Evolutionary conservation across 2,797 vertebrate genomes (phyloP), one percentile per base, ranked within the genome.

Genomic region (Xiphophorus birchmanni): DNA sequence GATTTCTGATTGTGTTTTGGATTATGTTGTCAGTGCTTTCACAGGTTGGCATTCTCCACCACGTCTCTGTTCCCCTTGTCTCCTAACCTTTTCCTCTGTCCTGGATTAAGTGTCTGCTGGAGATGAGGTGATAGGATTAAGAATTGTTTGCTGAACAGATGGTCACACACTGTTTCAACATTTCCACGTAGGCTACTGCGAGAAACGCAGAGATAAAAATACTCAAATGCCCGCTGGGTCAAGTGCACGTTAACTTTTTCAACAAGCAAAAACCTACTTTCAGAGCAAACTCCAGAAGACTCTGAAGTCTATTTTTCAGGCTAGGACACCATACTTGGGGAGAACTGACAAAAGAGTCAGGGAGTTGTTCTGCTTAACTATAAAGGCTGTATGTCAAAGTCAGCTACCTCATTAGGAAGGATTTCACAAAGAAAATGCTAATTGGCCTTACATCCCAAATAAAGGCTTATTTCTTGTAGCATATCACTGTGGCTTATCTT

Each of bases 371-470:
- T 82, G 78, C 83, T 74, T 78, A 78, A 87, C 88, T 89, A 74
- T 75, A 80, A 84, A 84, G 84, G 77, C 83, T 60, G 72, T 73
- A 83, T 90, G 88, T 92, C 86, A 82, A 88, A 87, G 85, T 80
- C 83, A 83, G 74, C 77, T 79, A 35, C 79, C 90, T 93, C 90
- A 88, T 94, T 93, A 91, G 88, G 82, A 84, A 76, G 73, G 84
- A 86, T 91, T 91, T 93, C 85, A 88, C 89, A 92, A 87, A 90
- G 89, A 87, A 88, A 82, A 90, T 91, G 84, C 87, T 94, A 94
- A 94, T 94, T 93, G 92, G 90, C 84, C 82, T 89, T 77, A 84
- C 81, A 78, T 86, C 78, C 82, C 75, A 91, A 92, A 92, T 90
- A 92, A 92, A 92, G 87, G 88, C 87, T 88, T 90, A 86, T 82